Conservation (phyloP, 2,888 invertebrate genomes). For the Doris montereyensis region DNA sequence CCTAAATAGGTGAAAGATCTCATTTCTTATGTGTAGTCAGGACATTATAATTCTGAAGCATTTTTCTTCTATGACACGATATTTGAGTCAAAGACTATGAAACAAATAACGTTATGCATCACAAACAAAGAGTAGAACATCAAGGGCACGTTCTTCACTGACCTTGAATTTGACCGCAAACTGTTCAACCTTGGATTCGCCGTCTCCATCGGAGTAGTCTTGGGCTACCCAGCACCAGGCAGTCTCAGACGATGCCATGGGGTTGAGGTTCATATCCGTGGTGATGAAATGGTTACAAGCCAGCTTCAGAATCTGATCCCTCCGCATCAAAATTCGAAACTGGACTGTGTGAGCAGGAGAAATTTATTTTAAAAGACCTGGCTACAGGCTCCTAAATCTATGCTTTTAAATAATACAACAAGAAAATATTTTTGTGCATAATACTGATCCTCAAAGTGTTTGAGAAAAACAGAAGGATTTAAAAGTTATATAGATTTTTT, state of each 20-base stretch:
- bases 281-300: constrained; percentile 89
- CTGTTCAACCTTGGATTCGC: constrained; percentile 70
- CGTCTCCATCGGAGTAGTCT: constrained; percentile 85
- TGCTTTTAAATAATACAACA: no score
- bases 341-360: constrained; percentile 71
- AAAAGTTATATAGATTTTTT: no score
- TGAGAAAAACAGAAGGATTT: no score
- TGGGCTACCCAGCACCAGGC: constrained; percentile 82
- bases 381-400: no score
- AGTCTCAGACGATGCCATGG: constrained; percentile 84
- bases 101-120: not conserved
- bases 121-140: not conserved
- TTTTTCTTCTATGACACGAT: no score
- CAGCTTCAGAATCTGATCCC: constrained; percentile 78
- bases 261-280: constrained; percentile 82
- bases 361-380: not conserved
- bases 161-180: constrained; percentile 71
- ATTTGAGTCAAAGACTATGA: not conserved
- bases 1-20: no score
- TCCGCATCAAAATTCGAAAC: constrained; percentile 71
- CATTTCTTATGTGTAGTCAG: no score
- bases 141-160: constrained; percentile 2
- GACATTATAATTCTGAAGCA: no score
- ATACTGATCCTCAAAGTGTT: no score
- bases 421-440: no score